Evolutionary conservation across 37 sponge, comb jelly and placozoan genomes (phyloP).

Genomic region (Tethya wilhelma): DNA sequence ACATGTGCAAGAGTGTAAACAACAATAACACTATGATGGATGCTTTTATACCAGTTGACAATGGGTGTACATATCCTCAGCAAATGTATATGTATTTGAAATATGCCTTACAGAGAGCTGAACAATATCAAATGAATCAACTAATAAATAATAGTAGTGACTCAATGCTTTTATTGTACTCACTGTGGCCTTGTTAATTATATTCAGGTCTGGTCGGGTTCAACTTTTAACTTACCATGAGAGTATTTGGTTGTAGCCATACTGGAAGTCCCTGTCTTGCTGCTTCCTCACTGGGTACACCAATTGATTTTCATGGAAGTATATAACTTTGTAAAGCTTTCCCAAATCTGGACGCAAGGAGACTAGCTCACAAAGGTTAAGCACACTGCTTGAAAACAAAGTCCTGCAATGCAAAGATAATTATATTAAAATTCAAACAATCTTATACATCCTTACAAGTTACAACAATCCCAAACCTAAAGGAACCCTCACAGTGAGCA

Average conservation of each 20-base stretch:
- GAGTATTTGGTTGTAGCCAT: constrained; percentile 92
- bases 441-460: neutral
- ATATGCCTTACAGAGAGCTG: too few species aligned
- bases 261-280: constrained; percentile 87
- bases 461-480: too few species aligned
- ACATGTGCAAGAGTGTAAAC: neutral
- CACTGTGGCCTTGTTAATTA: too few species aligned
- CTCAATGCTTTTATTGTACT: too few species aligned
- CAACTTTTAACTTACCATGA: constrained; percentile 66
- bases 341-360: constrained; percentile 73
- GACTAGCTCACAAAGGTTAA: constrained; percentile 86
- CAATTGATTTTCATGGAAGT: constrained; percentile 96
- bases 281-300: constrained; percentile 86
- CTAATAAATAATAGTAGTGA: too few species aligned
- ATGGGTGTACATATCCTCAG: too few species aligned
- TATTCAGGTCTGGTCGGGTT: too few species aligned
- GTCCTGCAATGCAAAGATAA: constrained; percentile 25
- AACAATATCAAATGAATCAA: too few species aligned
- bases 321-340: constrained; percentile 74
- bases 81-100: too few species aligned
- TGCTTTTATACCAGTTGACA: neutral
- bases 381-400: constrained; percentile 79
- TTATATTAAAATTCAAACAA: neutral
- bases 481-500: too few species aligned
- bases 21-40: neutral